Percentiles rank a stretch among this genome's conserved stretches.
phyloP scores from a whole-genome alignment of 2,113 vertebrate genomes.

The Anguilla rostrata region DNA sequence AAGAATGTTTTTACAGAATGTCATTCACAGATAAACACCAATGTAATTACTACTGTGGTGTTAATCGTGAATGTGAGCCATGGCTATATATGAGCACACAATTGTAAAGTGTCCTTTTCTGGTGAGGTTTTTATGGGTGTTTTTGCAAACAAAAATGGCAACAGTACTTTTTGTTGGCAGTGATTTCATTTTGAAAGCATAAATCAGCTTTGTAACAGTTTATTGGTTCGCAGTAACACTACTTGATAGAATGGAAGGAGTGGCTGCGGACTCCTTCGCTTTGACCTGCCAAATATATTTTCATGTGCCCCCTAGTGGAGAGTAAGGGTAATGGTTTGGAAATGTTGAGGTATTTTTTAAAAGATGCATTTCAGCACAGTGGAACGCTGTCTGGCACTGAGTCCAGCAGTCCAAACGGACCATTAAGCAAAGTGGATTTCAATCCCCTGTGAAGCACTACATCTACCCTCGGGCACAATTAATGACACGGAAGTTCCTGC shows the following conservation, averaged over 20 bases:
- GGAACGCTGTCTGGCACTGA: conserved; percentile 45
- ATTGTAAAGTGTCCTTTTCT: too few species aligned
- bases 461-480: not conserved
- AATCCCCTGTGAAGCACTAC: not conserved
- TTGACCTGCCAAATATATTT: conserved; percentile 27
- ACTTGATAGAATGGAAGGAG: not conserved
- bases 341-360: conserved; percentile 54
- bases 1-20: too few species aligned
- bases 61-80: too few species aligned
- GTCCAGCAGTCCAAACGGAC: conserved; percentile 55
- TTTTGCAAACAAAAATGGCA: not conserved
- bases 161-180: not conserved
- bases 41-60: too few species aligned
- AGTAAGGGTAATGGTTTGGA: conserved; percentile 2
- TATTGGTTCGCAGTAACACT: not conserved
- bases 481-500: not conserved
- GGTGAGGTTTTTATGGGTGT: too few species aligned
- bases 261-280: not conserved
- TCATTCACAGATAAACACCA: too few species aligned
- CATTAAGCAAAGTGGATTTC: not conserved
- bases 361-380: conserved; percentile 51
- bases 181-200: not conserved
- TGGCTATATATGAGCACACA: too few species aligned
- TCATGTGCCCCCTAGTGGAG: conserved; percentile 44
- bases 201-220: not conserved